Evolutionary conservation across 2,113 vertebrate species (phyloP).

Genomic region (Tragelaphus strepsiceros): DNA sequence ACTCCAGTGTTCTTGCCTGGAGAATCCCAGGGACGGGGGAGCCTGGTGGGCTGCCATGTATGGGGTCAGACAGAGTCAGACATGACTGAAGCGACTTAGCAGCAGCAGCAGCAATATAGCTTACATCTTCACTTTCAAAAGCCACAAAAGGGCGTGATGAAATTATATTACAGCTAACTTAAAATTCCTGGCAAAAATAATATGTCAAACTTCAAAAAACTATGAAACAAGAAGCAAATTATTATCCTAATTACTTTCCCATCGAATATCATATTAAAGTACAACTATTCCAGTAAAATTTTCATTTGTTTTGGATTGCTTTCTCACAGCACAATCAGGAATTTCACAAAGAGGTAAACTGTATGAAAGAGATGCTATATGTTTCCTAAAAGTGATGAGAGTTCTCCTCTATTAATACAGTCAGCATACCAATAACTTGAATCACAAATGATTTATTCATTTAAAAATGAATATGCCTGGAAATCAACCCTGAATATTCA

Average conservation of each 20-base stretch:
- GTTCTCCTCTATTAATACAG: not conserved
- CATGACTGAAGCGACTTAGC: not conserved
- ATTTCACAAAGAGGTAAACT: not conserved
- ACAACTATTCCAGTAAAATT: not conserved
- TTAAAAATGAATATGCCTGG: not conserved
- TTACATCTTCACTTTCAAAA: not conserved
- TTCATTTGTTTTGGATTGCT: not conserved
- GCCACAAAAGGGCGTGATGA: not conserved
- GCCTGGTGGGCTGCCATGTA: not conserved
- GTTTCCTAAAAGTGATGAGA: not conserved
- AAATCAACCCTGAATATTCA: not conserved
- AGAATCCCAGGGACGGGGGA: not conserved
- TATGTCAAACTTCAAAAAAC: not conserved
- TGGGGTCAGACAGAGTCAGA: accelerated
- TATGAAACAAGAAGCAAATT: not conserved
- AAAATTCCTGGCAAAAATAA: conserved; percentile 7
- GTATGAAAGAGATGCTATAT: not conserved
- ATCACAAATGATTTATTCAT: conserved; percentile 17
- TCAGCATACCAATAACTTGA: not conserved
- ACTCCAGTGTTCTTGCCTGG: not conserved
- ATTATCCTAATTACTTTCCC: not conserved
- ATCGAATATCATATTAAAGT: not conserved
- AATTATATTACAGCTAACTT: not conserved
- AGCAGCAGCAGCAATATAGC: not conserved
- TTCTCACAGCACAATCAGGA: not conserved